A percentile compares a stretch with the other conserved stretches of the same genome.
Evolutionary conservation across 2,888 invertebrate species (phyloP).

Genomic region (Parnassius orleans): DNA sequence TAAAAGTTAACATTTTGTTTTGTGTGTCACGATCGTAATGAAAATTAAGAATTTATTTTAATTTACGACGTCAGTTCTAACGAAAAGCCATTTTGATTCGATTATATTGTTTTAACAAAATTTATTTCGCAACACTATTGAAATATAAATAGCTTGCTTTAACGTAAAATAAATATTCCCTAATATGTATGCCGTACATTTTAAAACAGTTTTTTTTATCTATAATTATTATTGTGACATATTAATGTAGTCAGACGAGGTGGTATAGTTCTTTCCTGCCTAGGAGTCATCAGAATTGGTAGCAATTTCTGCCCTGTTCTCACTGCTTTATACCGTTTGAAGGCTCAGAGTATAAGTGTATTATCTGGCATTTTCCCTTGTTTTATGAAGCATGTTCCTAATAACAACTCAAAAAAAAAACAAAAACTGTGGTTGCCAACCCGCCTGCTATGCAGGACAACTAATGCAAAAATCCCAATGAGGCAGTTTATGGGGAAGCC

Average conservation of each 20-base stretch:
- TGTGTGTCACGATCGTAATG: constrained; percentile 21
- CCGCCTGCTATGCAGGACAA: too few relatives aligned
- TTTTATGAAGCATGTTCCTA: too few relatives aligned
- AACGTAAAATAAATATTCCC: not conserved
- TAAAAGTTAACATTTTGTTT: constrained; percentile 24
- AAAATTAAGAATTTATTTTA: constrained; percentile 24
- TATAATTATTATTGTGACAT: constrained; percentile 7
- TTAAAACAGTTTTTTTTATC: constrained; percentile 7
- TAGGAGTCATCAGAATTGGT: too few relatives aligned
- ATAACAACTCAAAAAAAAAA: too few relatives aligned
- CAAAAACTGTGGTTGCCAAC: too few relatives aligned
- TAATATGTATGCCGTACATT: not conserved
- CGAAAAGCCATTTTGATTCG: constrained; percentile 2
- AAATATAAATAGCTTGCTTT: not conserved
- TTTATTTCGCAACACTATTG: not conserved
- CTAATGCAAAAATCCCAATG: too few relatives aligned
- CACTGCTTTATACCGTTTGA: too few relatives aligned
- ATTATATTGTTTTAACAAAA: constrained; percentile 1
- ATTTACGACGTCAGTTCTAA: constrained; percentile 21
- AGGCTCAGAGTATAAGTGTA: too few relatives aligned
- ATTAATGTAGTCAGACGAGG: constrained; percentile 10
- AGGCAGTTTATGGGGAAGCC: too few relatives aligned
- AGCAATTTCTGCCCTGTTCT: too few relatives aligned
- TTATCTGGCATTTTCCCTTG: too few relatives aligned
- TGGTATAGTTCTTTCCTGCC: not conserved